phyloP scores from a whole-genome alignment of 2,797 vertebrate genomes.

The Urocyon cinereoargenteus region DNA sequence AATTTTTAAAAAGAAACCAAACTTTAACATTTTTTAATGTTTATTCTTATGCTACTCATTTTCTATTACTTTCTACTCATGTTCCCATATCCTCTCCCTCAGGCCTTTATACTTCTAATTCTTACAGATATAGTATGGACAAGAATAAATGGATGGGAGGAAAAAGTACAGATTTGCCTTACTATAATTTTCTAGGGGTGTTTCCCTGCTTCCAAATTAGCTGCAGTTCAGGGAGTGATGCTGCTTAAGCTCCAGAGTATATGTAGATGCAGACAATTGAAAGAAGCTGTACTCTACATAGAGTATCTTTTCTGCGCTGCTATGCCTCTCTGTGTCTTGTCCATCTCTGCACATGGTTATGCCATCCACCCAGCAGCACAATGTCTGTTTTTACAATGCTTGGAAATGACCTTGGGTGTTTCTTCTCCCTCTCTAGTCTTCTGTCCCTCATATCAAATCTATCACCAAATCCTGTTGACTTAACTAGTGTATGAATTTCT shows the following conservation, averaged over 20 bases:
- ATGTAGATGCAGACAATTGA: background rate
- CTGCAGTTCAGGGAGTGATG: background rate
- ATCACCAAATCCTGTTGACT: background rate
- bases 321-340: background rate
- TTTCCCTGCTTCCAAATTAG: background rate
- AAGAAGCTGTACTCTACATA: background rate
- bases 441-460: background rate
- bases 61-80: background rate
- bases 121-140: background rate
- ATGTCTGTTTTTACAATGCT: background rate
- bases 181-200: background rate
- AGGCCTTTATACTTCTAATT: background rate
- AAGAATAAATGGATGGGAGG: background rate
- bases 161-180: background rate
- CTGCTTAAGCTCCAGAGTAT: background rate
- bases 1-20: background rate
- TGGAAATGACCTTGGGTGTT: background rate
- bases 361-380: too few relatives aligned
- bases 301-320: background rate
- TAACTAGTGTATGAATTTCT: background rate
- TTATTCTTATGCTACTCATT: conserved; percentile 24
- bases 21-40: background rate
- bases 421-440: background rate
- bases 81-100: background rate
- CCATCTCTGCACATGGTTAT: fast-evolving